A percentile compares a stretch with the other conserved stretches of the same genome.
phyloP scores from a whole-genome alignment of 2,888 invertebrate genomes.

The Seira musarum region DNA sequence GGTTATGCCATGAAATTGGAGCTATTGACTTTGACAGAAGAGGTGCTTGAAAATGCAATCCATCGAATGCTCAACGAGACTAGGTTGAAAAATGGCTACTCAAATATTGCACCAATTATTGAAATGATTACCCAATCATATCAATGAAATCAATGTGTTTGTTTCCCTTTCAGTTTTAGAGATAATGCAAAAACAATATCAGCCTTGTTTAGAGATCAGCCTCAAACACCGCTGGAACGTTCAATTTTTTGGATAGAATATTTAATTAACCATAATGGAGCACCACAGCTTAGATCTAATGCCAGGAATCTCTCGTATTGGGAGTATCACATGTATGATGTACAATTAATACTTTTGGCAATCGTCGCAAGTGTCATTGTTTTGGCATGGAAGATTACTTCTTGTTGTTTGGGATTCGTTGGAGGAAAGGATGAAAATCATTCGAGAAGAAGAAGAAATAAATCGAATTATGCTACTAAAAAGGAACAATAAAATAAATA shows the following conservation, averaged over 20 bases:
- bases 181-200: conserved; percentile 33
- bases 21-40: conserved; percentile 74
- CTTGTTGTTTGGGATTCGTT: not conserved
- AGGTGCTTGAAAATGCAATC: conserved; percentile 70
- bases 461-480: too few relatives aligned
- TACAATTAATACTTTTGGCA: conserved; percentile 43
- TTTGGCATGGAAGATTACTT: conserved; percentile 33
- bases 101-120: not conserved
- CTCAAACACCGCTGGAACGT: conserved; percentile 36
- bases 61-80: conserved; percentile 32
- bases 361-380: conserved; percentile 24
- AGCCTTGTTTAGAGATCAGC: conserved; percentile 38
- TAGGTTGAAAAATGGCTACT: conserved; percentile 14
- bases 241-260: conserved; percentile 61
- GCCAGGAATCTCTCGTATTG: conserved; percentile 69
- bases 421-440: conserved; percentile 9
- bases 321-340: conserved; percentile 70
- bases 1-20: conserved; percentile 75
- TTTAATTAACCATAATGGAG: conserved; percentile 72
- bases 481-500: too few relatives aligned
- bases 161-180: not conserved
- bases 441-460: too few relatives aligned
- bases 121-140: not conserved
- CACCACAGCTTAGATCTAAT: conserved; percentile 61
- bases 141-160: not conserved